Conservation (phyloP, 2,888 invertebrate genomes). For the Meloe dianella region DNA sequence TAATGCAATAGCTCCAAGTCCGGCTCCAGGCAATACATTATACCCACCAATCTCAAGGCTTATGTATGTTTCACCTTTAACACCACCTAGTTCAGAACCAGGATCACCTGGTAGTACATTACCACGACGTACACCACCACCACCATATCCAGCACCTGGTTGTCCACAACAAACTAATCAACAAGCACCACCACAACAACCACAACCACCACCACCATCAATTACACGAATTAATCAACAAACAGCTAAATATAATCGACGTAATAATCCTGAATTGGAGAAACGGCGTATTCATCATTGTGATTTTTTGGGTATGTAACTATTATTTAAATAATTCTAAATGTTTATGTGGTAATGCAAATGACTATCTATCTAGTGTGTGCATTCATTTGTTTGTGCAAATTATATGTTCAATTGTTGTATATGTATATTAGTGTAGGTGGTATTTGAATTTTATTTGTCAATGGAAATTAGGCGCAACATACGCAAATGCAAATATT, state of each 20-base stretch:
- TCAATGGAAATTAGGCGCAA: conserved; percentile 29
- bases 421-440: conserved; percentile 32
- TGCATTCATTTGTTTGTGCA: conserved; percentile 43
- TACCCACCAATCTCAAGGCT: conserved; percentile 67
- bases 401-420: conserved; percentile 44
- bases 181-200: conserved; percentile 19
- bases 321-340: conserved; percentile 5
- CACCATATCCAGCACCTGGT: conserved; percentile 73
- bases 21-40: conserved; percentile 59
- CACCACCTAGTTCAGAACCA: conserved; percentile 88
- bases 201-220: conserved; percentile 26
- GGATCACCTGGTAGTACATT: conserved; percentile 80
- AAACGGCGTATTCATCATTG: conserved; percentile 96
- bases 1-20: conserved; percentile 51
- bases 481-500: conserved; percentile 23
- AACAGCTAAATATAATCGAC: conserved; percentile 80
- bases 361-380: conserved; percentile 42
- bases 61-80: conserved; percentile 84
- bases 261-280: conserved; percentile 96
- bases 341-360: conserved; percentile 35
- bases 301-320: conserved; percentile 83
- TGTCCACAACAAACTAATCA: conserved; percentile 47
- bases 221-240: conserved; percentile 51
- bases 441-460: conserved; percentile 34
- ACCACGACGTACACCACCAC: conserved; percentile 75